phyloP scores from a whole-genome alignment of 2,888 invertebrate species.

The Pseudococcus viburni region DNA sequence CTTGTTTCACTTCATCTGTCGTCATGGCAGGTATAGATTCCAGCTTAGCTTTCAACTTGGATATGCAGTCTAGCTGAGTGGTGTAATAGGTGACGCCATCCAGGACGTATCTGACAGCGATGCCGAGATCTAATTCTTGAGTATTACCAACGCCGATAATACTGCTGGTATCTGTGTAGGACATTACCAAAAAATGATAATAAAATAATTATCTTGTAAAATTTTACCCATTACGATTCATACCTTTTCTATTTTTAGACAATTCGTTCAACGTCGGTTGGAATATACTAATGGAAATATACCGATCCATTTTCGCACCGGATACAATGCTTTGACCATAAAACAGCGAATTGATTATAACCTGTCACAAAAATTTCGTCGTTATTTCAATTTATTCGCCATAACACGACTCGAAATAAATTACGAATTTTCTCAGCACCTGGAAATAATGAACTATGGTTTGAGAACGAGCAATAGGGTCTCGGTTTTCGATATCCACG shows the following conservation, averaged over 20 bases:
- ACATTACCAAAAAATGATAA: not conserved
- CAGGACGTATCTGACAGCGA: conserved; percentile 75
- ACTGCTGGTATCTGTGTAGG: conserved; percentile 36
- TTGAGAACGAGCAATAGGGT: conserved; percentile 57
- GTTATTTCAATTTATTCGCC: not conserved
- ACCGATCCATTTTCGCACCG: conserved; percentile 60
- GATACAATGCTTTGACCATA: conserved; percentile 63
- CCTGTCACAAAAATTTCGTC: conserved; percentile 2
- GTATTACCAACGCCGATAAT: conserved; percentile 59
- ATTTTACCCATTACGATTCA: not conserved
- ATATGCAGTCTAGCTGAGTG: conserved; percentile 73
- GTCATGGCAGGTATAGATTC: conserved; percentile 72
- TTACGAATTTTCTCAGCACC: not conserved
- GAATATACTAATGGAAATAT: conserved; percentile 60
- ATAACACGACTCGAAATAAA: not conserved
- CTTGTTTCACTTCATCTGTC: conserved; percentile 63
- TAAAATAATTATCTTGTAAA: not conserved
- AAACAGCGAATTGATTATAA: conserved; percentile 58
- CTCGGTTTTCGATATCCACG: conserved; percentile 41
- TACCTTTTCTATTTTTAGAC: conserved; percentile 58
- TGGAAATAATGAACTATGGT: conserved; percentile 53
- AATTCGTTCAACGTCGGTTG: conserved; percentile 63
- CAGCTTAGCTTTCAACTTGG: conserved; percentile 73
- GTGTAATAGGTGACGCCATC: conserved; percentile 75
- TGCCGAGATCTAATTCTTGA: conserved; percentile 71